Percentiles rank a stretch among this genome's conserved stretches.
Conservation (phyloP, 2,888 invertebrate species). For the Lasioglossum morio region DNA sequence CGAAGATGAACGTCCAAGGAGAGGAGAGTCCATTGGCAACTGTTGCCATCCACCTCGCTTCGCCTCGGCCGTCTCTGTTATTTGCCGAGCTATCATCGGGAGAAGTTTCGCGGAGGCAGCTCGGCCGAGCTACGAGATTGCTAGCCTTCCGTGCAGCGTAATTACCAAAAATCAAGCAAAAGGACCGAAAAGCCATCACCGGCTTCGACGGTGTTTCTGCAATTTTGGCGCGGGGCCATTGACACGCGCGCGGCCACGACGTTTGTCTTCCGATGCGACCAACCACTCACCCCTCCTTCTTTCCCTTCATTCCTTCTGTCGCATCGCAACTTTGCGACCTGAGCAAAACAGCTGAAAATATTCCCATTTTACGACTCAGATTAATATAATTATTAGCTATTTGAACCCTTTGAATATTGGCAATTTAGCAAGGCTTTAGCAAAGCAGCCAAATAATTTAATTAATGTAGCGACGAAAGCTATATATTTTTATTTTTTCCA, state of each 20-base stretch:
- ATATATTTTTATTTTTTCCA: no score
- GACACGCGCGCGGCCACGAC: constrained; percentile 61
- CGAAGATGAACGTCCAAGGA: constrained; percentile 53
- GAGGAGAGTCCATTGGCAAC: constrained; percentile 59
- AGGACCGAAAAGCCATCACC: constrained; percentile 75
- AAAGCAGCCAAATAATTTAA: neutral
- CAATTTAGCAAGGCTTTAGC: no score
- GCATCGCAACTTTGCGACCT: neutral
- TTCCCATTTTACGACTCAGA: neutral
- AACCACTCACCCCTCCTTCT: neutral
- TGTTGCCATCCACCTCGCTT: constrained; percentile 50
- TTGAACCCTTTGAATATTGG: neutral
- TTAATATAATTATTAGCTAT: neutral
- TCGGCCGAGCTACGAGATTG: constrained; percentile 72
- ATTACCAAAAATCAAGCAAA: constrained; percentile 79
- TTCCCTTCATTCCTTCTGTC: constrained; percentile 7
- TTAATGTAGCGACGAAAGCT: neutral
- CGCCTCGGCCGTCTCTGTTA: constrained; percentile 71
- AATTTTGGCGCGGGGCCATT: constrained; percentile 75
- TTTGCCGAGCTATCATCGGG: constrained; percentile 77
- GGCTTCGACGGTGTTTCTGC: constrained; percentile 73
- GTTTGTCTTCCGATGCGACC: constrained; percentile 39
- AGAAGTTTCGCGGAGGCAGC: constrained; percentile 70
- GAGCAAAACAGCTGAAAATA: neutral
- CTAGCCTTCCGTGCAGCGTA: constrained; percentile 73